Evolutionary conservation across 2,888 invertebrate species (phyloP).

Genomic region (Chrysopilus asiliformis): DNA sequence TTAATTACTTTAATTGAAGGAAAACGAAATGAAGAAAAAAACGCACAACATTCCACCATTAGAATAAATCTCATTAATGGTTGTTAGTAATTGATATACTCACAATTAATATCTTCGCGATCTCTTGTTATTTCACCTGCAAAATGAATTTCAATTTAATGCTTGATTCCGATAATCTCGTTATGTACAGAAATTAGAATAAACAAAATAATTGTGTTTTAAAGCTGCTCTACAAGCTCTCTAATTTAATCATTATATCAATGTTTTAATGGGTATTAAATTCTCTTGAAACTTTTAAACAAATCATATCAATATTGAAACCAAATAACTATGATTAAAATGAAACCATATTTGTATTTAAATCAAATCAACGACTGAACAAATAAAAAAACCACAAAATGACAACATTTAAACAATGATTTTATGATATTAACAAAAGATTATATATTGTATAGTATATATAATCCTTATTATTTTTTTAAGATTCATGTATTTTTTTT

Average conservation of each 20-base stretch:
- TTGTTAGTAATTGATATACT: conserved; percentile 36
- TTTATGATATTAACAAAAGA: conserved; percentile 1
- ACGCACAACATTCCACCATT: background rate
- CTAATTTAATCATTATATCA: conserved; percentile 5
- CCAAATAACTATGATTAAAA: conserved; percentile 2
- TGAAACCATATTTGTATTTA: background rate
- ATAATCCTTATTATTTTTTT: no score
- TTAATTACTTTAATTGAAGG: conserved; percentile 59
- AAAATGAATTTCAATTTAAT: no score
- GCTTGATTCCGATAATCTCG: no score
- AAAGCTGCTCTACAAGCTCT: no score
- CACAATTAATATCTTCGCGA: conserved; percentile 62
- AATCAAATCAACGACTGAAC: background rate
- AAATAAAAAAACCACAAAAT: background rate
- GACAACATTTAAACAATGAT: background rate
- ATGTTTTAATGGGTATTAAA: background rate
- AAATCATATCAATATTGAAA: conserved; percentile 4
- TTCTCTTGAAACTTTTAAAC: no score
- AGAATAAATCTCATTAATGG: background rate
- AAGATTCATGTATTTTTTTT: background rate
- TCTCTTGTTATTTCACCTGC: conserved; percentile 63
- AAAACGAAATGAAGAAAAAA: conserved; percentile 8
- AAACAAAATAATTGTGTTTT: no score
- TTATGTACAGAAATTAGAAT: no score
- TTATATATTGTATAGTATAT: no score